phyloP scores from a whole-genome alignment of 37 sponge, comb jelly and placozoan species.

The Tethya wilhelma region DNA sequence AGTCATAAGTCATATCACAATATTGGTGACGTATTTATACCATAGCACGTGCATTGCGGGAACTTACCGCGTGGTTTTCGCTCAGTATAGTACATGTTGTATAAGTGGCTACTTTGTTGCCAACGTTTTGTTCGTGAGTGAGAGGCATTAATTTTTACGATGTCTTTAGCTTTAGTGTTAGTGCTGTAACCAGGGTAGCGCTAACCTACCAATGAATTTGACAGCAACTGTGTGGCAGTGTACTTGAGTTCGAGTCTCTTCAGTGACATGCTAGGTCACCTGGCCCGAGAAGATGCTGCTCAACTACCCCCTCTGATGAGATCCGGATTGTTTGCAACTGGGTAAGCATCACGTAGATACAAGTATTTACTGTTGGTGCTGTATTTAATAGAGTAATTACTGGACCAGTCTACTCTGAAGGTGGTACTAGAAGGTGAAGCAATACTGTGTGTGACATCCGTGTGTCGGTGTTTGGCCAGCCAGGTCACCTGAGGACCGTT shows the following conservation, averaged over 20 bases:
- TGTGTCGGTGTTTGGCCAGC: not conserved
- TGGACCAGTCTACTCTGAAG: not conserved
- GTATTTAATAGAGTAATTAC: not conserved
- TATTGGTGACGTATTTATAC: not conserved
- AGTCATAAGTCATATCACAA: not conserved
- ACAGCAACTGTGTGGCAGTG: too few relatives aligned
- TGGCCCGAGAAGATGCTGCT: conserved; percentile 2
- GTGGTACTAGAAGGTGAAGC: not conserved
- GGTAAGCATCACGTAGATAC: not conserved
- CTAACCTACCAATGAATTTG: not conserved
- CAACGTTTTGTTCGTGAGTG: not conserved
- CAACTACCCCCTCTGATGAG: not conserved
- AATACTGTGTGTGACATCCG: not conserved
- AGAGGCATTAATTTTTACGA: not conserved
- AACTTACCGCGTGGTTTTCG: not conserved
- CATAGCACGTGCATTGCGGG: not conserved
- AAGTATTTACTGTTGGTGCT: not conserved
- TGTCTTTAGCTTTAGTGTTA: too few relatives aligned
- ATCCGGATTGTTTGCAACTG: conserved; percentile 3
- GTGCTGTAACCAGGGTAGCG: not conserved
- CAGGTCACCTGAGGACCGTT: not conserved
- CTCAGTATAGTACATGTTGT: not conserved
- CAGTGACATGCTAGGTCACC: conserved; percentile 4
- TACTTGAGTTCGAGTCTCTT: not conserved
- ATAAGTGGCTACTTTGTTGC: not conserved